Evolutionary conservation across 2,888 invertebrate genomes (phyloP).

Genomic region (Oscheius sp.): DNA sequence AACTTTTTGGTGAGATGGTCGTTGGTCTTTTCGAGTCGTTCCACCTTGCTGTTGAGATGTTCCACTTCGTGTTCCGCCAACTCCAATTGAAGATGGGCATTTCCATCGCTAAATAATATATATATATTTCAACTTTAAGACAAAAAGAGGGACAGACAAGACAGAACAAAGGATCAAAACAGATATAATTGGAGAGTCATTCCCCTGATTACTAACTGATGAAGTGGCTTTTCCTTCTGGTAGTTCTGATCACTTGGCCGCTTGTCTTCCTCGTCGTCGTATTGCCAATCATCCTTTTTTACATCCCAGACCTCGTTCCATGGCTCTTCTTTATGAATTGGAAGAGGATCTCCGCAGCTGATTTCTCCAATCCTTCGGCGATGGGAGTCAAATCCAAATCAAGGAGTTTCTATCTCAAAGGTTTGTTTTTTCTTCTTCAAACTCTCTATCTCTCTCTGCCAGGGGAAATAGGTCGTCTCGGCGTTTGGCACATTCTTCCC

Average conservation of each 20-base stretch:
- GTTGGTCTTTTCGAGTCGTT: slow-evolving; percentile 73
- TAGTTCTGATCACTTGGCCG: not conserved
- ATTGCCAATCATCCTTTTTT: slow-evolving; percentile 43
- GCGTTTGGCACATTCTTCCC: slow-evolving; percentile 62
- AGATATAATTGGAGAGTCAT: not conserved
- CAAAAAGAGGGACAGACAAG: slow-evolving; percentile 24
- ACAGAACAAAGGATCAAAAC: not conserved
- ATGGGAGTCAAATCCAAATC: slow-evolving; percentile 58
- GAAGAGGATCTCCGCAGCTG: slow-evolving; percentile 33
- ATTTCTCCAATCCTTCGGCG: slow-evolving; percentile 55
- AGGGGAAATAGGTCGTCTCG: slow-evolving; percentile 45
- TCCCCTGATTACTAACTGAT: slow-evolving; percentile 1
- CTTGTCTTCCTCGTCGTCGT: not conserved
- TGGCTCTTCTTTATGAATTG: slow-evolving; percentile 63
- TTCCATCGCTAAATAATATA: slow-evolving; percentile 68
- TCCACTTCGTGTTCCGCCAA: slow-evolving; percentile 80
- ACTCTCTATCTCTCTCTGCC: too few relatives aligned
- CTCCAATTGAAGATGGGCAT: slow-evolving; percentile 71
- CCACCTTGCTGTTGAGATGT: slow-evolving; percentile 82
- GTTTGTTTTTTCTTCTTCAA: too few relatives aligned
- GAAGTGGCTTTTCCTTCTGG: slow-evolving; percentile 1
- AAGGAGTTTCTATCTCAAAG: slow-evolving; percentile 58
- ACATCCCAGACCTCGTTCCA: slow-evolving; percentile 52
- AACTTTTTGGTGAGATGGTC: slow-evolving; percentile 58
- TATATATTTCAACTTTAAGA: not conserved